phyloP scores from a whole-genome alignment of 2,888 invertebrate species.

The Protodeltote pygarga region DNA sequence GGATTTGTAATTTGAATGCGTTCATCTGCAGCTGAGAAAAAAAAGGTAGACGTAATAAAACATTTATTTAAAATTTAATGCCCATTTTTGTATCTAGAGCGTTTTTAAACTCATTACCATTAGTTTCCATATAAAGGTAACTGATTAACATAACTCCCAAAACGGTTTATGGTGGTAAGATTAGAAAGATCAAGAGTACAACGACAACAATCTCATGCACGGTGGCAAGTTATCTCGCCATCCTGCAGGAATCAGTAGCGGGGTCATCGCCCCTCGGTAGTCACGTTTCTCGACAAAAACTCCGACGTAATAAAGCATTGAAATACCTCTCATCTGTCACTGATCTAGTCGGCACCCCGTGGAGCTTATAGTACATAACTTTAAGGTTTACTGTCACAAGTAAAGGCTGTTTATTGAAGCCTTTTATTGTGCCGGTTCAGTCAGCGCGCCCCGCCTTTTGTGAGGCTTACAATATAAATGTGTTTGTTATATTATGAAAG shows the following conservation, averaged over 20 bases:
- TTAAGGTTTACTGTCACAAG: constrained; percentile 78
- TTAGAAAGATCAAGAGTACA: constrained; percentile 60
- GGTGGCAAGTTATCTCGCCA: constrained; percentile 63
- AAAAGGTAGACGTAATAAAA: constrained; percentile 1
- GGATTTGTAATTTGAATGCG: constrained; percentile 40
- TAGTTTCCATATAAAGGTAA: constrained; percentile 52
- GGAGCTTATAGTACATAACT: constrained; percentile 73
- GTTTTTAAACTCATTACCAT: constrained; percentile 45
- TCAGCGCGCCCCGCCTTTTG: constrained; percentile 60
- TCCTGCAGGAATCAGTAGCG: constrained; percentile 74
- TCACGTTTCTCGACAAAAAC: constrained; percentile 75
- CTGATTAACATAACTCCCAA: constrained; percentile 57
- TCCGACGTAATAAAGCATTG: constrained; percentile 74
- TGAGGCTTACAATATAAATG: constrained; percentile 59
- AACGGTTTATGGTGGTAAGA: constrained; percentile 60
- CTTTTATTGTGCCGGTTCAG: constrained; percentile 68
- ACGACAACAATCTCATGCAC: constrained; percentile 71
- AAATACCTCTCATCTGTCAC: constrained; percentile 79
- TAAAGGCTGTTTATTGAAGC: constrained; percentile 72
- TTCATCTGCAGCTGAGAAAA: constrained; percentile 24
- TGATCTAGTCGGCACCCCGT: constrained; percentile 69
- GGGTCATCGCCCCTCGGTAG: constrained; percentile 72
- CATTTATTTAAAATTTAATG: constrained; percentile 37
- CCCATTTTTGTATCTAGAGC: constrained; percentile 43
- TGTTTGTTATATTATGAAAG: constrained; percentile 45